phyloP scores from a whole-genome alignment of 2,888 invertebrate genomes.

The Pollenia labialis region DNA sequence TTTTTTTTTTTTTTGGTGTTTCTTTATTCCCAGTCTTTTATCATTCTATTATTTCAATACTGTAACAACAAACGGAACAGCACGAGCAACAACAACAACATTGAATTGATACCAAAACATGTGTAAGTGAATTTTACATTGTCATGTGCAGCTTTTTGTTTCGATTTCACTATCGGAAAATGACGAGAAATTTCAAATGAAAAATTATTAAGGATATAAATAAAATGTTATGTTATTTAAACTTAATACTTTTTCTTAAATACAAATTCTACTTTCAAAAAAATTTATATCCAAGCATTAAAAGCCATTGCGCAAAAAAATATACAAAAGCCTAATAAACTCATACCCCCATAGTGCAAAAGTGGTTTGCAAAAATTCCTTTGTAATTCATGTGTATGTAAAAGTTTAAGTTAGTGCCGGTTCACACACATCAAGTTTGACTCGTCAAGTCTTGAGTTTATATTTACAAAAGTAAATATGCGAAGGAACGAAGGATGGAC shows the following conservation, averaged over 20 bases:
- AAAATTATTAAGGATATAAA: too few relatives aligned
- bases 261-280: too few relatives aligned
- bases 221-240: too few relatives aligned
- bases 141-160: neutral
- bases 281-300: too few relatives aligned
- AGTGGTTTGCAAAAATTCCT: conserved; percentile 23
- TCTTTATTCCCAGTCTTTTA: neutral
- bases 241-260: too few relatives aligned
- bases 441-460: too few relatives aligned
- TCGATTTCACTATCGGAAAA: neutral
- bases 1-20: neutral
- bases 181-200: too few relatives aligned
- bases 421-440: too few relatives aligned
- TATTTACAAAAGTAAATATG: neutral
- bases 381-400: neutral
- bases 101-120: conserved; percentile 34
- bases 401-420: neutral
- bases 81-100: neutral
- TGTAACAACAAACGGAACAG: neutral
- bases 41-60: neutral
- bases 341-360: conserved; percentile 6
- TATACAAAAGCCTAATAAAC: too few relatives aligned
- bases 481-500: neutral
- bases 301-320: too few relatives aligned
- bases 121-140: neutral